Evolutionary conservation across 2,888 invertebrate genomes (phyloP).

Genomic region (Caenorhabditis panamensis): DNA sequence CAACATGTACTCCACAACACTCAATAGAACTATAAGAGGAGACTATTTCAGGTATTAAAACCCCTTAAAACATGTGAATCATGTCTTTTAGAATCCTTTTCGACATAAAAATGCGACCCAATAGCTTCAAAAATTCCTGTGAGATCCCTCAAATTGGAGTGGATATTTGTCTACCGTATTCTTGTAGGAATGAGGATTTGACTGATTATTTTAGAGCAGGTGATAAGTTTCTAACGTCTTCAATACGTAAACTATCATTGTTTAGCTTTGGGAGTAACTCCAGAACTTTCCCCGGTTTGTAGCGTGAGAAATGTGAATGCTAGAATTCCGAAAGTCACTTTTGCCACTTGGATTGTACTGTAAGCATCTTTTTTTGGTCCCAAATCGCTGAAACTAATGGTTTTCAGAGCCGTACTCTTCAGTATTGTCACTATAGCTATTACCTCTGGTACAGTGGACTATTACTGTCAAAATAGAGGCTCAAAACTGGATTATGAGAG

Average conservation of each 20-base stretch:
- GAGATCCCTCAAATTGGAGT: slow-evolving; percentile 57
- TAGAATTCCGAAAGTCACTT: slow-evolving; percentile 10
- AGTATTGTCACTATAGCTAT: slow-evolving; percentile 15
- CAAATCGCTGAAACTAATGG: neutral
- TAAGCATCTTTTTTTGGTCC: slow-evolving; percentile 17
- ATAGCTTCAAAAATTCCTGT: slow-evolving; percentile 29
- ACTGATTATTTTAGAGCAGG: slow-evolving; percentile 53
- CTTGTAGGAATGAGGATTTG: slow-evolving; percentile 54
- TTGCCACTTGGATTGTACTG: slow-evolving; percentile 33
- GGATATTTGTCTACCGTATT: slow-evolving; percentile 54
- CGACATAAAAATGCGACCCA: slow-evolving; percentile 51
- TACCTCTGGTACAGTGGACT: slow-evolving; percentile 39
- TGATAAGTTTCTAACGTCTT: neutral
- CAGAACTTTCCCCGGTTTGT: slow-evolving; percentile 49
- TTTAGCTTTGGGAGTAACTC: slow-evolving; percentile 29
- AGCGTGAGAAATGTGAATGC: slow-evolving; percentile 52
- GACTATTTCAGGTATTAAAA: slow-evolving; percentile 42
- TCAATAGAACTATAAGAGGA: slow-evolving; percentile 41
- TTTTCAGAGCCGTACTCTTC: slow-evolving; percentile 17
- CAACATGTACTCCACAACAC: slow-evolving; percentile 45
- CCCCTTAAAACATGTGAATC: too few relatives aligned
- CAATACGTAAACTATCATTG: neutral
- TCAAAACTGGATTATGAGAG: slow-evolving; percentile 25
- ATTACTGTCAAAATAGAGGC: slow-evolving; percentile 32
- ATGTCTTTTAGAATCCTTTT: slow-evolving; percentile 44